Percentiles rank a stretch among this genome's conserved stretches.
These are phyloP conservation scores for Erythrocebus patas DNA, from an alignment of 2,113 vertebrate genomes.

Conservation along the genomic window DNA sequence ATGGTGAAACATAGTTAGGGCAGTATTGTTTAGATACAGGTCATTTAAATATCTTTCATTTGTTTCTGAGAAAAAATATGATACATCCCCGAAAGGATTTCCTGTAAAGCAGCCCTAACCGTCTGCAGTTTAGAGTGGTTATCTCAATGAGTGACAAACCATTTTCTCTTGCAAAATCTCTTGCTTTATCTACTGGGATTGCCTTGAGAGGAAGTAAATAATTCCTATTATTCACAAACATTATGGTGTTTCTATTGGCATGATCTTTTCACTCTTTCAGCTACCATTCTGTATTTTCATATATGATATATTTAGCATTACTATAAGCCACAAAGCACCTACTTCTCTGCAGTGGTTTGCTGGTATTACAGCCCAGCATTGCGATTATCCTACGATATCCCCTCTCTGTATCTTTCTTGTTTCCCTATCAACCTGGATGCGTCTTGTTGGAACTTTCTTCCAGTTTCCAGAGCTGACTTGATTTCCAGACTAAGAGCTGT, in stretches of 20 bases:
- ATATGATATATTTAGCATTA: background rate
- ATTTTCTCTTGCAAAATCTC: background rate
- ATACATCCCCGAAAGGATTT: background rate
- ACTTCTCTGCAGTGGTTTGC: background rate
- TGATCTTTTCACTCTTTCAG: background rate
- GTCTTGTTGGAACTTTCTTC: background rate
- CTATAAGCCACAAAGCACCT: background rate
- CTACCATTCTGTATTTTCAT: background rate
- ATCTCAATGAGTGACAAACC: background rate
- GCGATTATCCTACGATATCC: background rate
- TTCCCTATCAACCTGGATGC: background rate
- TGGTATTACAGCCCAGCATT: background rate
- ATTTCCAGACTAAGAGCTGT: background rate
- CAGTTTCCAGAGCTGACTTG: background rate
- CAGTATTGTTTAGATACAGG: background rate
- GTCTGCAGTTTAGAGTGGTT: background rate
- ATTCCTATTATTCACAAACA: background rate
- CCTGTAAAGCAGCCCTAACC: background rate
- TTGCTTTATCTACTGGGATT: background rate
- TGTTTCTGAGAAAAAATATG: background rate
- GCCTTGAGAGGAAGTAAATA: background rate
- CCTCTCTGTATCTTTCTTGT: background rate
- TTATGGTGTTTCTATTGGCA: background rate
- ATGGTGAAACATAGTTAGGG: background rate
- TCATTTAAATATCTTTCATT: constrained; percentile 1